Evolutionary conservation across 2,113 vertebrate genomes (phyloP).

Genomic region (Crotalus helleri): DNA sequence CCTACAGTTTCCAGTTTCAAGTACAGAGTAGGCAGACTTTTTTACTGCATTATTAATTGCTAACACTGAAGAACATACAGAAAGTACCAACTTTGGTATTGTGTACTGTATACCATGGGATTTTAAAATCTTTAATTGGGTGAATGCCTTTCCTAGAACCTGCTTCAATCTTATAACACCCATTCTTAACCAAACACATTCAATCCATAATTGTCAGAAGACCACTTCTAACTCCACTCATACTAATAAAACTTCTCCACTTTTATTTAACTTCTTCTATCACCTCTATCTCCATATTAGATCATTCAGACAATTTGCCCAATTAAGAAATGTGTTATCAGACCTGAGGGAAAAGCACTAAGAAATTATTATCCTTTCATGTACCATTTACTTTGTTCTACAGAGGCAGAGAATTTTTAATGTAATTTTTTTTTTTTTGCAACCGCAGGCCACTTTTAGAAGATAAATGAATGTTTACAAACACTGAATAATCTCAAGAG

Average conservation of each 20-base stretch:
- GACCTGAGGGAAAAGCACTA: neutral
- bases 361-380: neutral
- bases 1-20: neutral
- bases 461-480: neutral
- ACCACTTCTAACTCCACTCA: neutral
- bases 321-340: neutral
- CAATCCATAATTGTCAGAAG: neutral
- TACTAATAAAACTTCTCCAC: neutral
- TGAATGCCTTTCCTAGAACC: neutral
- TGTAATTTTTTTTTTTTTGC: neutral
- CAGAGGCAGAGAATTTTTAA: neutral
- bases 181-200: neutral
- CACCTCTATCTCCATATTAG: neutral
- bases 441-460: neutral
- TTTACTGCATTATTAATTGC: constrained; percentile 7
- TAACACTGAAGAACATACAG: neutral
- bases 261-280: neutral
- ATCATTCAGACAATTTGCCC: neutral
- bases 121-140: neutral
- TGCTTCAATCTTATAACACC: neutral
- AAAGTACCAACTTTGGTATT: neutral
- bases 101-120: neutral
- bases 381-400: neutral
- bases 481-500: neutral
- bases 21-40: neutral